Base-by-base conservation (phyloP, 2,888 invertebrate species). In the Perizoma affinitatum region DNA sequence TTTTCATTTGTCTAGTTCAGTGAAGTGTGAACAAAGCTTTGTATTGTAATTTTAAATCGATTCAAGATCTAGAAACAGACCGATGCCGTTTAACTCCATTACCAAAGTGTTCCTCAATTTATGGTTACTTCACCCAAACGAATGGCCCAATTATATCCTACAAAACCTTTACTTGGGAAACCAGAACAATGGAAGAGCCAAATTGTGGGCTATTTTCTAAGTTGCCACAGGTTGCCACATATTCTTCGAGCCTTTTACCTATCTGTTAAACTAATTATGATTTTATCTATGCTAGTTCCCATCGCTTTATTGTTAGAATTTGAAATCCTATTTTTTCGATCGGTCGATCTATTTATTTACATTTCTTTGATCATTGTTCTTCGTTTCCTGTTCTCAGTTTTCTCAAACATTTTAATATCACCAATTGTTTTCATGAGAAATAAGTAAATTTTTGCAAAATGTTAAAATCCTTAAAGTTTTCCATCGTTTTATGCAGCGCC, bases 241-340 rank as follows among this genome's bases (percentile, higher is more conserved):
- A 65, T 66, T 66, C 63, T 65, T 70, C 60, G 48, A 48, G 51
- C 43, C 58, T 66, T 58, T 61, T 71, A 66, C 67, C 65, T 42
- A 63, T 64, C 66, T 61, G 67, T 73, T 36, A 53, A 43, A 53
- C 41, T 68, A 68, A 71, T 70, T 70, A 64, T 51, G 75, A 79
- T 75, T 10, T 40, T 74, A 78, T 79, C 77, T 54, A 50, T 44
- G 49, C 36, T 34, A 44, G 50, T 74, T 75, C 74, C 64, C 75
- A 77, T 67, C 63, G 63, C 63, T 54, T 59, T 62, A 71, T 76
- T 78, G 76, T 78, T 70, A 50, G 58, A 61, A 74, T 69, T 70
- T 64, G 72, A 72, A 72, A 66, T 69, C 36, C 65, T 52, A 65
- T 70, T 70, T 71, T 68, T 73, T 69, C 72, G 61, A 75, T 75